phyloP scores from a whole-genome alignment of 2,888 invertebrate species.

The Aleiodes leptofemur region DNA sequence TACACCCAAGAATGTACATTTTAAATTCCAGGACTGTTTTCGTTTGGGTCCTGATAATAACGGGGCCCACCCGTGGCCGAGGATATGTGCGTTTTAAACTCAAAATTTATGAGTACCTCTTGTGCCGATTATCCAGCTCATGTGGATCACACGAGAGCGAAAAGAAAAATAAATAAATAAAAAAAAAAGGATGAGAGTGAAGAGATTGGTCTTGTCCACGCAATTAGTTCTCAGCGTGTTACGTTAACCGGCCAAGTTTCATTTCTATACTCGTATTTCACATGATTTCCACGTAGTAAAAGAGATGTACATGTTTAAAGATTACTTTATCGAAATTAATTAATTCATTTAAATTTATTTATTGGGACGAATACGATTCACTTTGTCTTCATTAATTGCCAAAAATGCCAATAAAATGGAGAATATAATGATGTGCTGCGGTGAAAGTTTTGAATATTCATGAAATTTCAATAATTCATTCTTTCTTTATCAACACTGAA shows the following conservation, averaged over 20 bases:
- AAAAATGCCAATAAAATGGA: conserved; percentile 4
- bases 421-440: neutral
- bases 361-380: too few relatives aligned
- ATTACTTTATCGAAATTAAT: neutral
- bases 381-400: neutral
- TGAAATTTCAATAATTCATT: neutral
- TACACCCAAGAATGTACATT: conserved; percentile 11
- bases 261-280: conserved; percentile 1
- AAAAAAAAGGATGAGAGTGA: conserved; percentile 12
- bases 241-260: conserved; percentile 31
- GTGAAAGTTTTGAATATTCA: neutral
- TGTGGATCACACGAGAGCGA: neutral
- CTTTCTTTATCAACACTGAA: neutral
- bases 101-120: conserved; percentile 43
- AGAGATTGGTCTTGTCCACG: conserved; percentile 11
- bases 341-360: neutral
- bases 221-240: conserved; percentile 39
- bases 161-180: conserved; percentile 22
- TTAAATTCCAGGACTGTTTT: conserved; percentile 41
- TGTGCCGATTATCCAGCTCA: conserved; percentile 17
- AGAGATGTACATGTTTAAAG: neutral
- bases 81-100: conserved; percentile 29
- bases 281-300: neutral
- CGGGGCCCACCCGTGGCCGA: conserved; percentile 42
- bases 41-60: conserved; percentile 42